Base-by-base conservation (phyloP, 2,797 vertebrate species). In the Sylvilagus floridanus region DNA sequence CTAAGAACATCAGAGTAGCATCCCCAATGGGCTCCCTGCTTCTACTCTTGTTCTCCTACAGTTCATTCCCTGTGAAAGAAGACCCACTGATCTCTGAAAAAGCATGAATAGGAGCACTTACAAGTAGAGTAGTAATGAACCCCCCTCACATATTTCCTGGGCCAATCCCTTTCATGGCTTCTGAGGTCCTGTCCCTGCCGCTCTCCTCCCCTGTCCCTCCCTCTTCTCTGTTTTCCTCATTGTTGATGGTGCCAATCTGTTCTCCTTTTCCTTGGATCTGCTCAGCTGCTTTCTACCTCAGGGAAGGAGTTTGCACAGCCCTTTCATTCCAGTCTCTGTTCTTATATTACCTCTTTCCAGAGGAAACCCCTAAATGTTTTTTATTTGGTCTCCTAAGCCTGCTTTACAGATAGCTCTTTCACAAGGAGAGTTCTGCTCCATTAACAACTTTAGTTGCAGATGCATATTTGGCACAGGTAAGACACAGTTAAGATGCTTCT, bases 201-300 rank as follows among this genome's bases (percentile, higher is more conserved):
- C 5, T 35, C 30, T 42, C 8, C 17, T 3, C 26, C 1, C 42
- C 30, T 6, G 3, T 0, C 32, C 5, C 0, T 35, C 63, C 6
- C 42, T 14, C 47, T 42, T 65, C 10, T 71, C 50, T 5, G 4
- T 13, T 28, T 47, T 16, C 3, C 7, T 79, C 12, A 5, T 8
- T 26, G 4, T 1, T 16, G 12, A 19, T 32, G 11, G 30, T 0
- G 0, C 9, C 17, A 19, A 3, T n/a, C 1, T 12, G 2, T 50
- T 35, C 28, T 57, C n/a, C n/a, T 78, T n/a, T 54, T 50, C 24
- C 22, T 83, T 4, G 28, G 2, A 7, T 5, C 35, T 73, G 32
- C 4, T 32, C 17, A 14, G 12, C 13, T 54, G 35, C 32, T 87
- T 3, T 7, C 16, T 7, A 16, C 0, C 10, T 30, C 16, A 50